phyloP scores from a whole-genome alignment of 2,113 vertebrate genomes.

The Platysteira castanea region DNA sequence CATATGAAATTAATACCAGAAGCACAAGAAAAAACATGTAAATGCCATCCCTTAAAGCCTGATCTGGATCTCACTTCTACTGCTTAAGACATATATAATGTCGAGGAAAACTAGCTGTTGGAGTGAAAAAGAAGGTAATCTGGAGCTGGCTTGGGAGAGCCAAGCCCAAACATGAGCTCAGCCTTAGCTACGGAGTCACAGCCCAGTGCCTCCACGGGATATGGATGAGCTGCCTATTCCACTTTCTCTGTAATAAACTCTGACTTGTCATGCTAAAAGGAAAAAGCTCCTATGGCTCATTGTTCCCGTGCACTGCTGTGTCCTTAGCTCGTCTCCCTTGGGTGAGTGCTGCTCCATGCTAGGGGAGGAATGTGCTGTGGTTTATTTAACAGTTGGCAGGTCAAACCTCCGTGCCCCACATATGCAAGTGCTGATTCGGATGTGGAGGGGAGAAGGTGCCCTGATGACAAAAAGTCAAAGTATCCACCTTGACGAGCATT shows the following conservation, averaged over 20 bases:
- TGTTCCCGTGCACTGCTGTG: not conserved
- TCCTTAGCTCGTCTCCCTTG: not conserved
- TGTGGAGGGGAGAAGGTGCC: not conserved
- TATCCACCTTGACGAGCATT: not conserved
- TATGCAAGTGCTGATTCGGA: not conserved
- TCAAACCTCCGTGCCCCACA: not conserved
- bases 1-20: conserved; percentile 33
- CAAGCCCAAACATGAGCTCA: not conserved
- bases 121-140: not conserved
- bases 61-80: not conserved
- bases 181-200: not conserved
- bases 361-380: not conserved
- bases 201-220: not conserved
- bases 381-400: not conserved
- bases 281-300: not conserved
- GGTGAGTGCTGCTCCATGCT: not conserved
- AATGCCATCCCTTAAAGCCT: conserved; percentile 2
- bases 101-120: not conserved
- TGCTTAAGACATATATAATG: not conserved
- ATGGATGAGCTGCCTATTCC: not conserved
- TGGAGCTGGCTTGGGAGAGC: not conserved
- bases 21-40: not conserved
- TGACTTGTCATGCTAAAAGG: too few species aligned
- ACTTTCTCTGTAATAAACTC: not conserved
- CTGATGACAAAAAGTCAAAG: not conserved